phyloP scores from a whole-genome alignment of 2,797 vertebrate species.

The Phataginus tetradactyla region DNA sequence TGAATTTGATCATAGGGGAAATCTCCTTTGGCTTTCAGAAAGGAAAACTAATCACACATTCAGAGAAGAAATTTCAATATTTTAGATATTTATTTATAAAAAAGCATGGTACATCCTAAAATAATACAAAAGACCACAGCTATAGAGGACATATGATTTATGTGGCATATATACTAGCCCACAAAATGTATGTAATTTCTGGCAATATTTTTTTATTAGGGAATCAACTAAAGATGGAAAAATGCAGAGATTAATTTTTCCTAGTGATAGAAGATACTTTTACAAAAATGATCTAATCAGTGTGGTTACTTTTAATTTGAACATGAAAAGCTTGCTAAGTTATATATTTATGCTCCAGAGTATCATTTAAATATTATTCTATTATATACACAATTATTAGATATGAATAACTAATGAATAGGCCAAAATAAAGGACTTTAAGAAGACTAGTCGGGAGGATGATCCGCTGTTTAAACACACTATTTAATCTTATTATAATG shows the following conservation, averaged over 20 bases:
- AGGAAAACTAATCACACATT: neutral
- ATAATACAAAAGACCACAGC: neutral
- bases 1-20: constrained; percentile 54
- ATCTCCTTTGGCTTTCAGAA: neutral
- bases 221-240: neutral
- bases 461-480: neutral
- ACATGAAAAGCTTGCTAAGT: neutral
- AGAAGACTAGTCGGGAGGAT: neutral
- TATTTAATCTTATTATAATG: neutral
- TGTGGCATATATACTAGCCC: neutral
- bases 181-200: neutral
- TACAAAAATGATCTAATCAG: neutral
- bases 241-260: neutral
- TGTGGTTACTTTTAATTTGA: neutral
- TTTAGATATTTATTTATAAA: constrained; percentile 15
- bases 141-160: neutral
- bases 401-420: neutral
- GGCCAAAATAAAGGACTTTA: neutral
- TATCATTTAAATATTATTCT: neutral
- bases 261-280: neutral
- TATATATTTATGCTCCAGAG: neutral
- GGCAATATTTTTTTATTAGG: neutral
- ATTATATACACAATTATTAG: neutral
- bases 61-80: constrained; percentile 29
- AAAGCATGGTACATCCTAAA: neutral